A percentile compares a stretch with the other conserved stretches of the same genome.
Conservation (phyloP, 2,797 vertebrate species). For the Pseudotriccus pelzelni region DNA sequence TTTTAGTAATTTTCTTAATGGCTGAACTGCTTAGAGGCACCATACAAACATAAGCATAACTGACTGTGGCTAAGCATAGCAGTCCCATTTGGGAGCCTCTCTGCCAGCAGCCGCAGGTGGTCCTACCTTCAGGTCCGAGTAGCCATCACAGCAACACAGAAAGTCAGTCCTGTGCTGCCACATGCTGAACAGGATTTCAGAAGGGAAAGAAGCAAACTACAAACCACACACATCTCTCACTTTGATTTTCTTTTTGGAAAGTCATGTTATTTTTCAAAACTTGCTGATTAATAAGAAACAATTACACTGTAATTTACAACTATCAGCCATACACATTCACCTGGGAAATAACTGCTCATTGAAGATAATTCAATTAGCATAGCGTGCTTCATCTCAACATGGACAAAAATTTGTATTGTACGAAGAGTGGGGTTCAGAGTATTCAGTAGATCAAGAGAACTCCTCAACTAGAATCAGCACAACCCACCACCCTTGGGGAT, state of each 20-base stretch:
- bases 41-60: not conserved
- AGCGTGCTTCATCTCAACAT: not conserved
- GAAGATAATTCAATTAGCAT: not conserved
- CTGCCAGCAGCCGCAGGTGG: not conserved
- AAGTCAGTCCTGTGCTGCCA: rapidly evolving
- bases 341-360: not conserved
- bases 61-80: not conserved
- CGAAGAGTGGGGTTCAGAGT: not conserved
- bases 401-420: not conserved
- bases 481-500: rapidly evolving
- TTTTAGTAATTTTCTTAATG: constrained; percentile 13
- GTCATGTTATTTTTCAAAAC: not conserved
- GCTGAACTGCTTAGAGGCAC: not conserved
- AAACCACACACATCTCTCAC: not conserved
- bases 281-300: not conserved
- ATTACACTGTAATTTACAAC: not conserved
- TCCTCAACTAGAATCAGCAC: not conserved
- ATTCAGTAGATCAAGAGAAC: not conserved
- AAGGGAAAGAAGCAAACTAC: not conserved
- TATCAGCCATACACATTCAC: rapidly evolving
- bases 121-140: not conserved
- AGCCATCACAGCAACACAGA: not conserved
- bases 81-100: not conserved
- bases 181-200: not conserved
- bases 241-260: not conserved